phyloP scores from a whole-genome alignment of 2,113 vertebrate genomes.

The Caranx ignobilis region DNA sequence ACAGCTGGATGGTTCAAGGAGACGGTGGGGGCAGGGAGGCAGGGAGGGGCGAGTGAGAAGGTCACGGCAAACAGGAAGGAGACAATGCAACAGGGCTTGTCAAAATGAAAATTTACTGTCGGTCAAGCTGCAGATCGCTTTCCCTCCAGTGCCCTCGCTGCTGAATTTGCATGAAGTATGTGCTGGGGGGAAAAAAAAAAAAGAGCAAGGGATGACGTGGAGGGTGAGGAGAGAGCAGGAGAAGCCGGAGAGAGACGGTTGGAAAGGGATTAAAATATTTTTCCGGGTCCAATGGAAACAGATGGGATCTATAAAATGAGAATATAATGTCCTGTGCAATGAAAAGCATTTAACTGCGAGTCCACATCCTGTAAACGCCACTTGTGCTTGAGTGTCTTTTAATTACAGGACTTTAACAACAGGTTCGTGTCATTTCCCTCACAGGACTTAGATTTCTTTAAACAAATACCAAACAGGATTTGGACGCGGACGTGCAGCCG shows the following conservation, averaged over 20 bases:
- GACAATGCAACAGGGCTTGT: slow-evolving; percentile 73
- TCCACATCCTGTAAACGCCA: no score
- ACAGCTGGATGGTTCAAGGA: slow-evolving; percentile 73
- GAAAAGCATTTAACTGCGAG: neutral
- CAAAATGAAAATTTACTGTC: slow-evolving; percentile 74
- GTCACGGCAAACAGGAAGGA: slow-evolving; percentile 48
- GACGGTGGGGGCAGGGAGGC: slow-evolving; percentile 11
- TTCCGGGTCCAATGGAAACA: neutral
- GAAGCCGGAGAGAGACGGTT: neutral
- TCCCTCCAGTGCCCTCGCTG: slow-evolving; percentile 52
- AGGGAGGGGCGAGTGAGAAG: slow-evolving; percentile 1
- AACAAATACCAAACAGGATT: no score
- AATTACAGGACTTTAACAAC: no score
- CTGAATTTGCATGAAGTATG: slow-evolving; percentile 55
- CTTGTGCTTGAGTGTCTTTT: no score
- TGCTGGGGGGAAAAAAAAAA: neutral
- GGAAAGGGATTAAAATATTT: neutral
- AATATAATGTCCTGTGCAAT: neutral
- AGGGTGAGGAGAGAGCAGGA: neutral
- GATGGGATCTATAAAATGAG: no score
- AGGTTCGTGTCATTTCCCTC: no score
- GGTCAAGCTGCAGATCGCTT: slow-evolving; percentile 65
- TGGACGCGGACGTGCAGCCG: neutral
- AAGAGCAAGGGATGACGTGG: neutral
- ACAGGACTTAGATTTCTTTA: no score